phyloP scores from a whole-genome alignment of 1,140 invertebrate genomes.

The Megalopta genalis region DNA sequence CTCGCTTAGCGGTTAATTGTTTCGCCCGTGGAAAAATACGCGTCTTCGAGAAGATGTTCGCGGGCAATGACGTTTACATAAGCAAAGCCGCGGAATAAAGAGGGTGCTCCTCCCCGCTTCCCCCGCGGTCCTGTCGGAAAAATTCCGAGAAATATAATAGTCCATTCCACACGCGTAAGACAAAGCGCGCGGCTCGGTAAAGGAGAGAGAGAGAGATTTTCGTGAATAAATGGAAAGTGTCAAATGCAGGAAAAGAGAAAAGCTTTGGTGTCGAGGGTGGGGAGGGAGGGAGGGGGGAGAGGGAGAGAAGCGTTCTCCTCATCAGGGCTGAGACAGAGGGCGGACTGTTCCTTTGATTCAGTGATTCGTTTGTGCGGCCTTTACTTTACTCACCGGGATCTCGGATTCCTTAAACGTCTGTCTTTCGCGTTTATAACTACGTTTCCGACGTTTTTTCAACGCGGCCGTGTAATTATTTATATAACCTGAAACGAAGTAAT shows the following conservation, averaged over 20 bases:
- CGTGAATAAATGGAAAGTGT: constrained; percentile 37
- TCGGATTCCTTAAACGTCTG: not conserved
- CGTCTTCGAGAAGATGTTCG: not conserved
- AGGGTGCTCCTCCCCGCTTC: too few species aligned
- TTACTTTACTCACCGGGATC: constrained; percentile 1
- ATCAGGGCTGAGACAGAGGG: constrained; percentile 28
- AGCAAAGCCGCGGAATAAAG: not conserved
- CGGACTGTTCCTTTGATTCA: constrained; percentile 23
- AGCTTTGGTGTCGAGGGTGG: constrained; percentile 16
- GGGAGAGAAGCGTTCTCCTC: constrained; percentile 33
- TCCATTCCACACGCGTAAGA: not conserved
- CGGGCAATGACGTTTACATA: not conserved
- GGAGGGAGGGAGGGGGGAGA: too few species aligned
- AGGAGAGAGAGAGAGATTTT: constrained; percentile 11
- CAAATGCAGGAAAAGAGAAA: constrained; percentile 31
- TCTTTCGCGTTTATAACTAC: not conserved
- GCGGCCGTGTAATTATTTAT: not conserved
- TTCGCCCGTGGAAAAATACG: not conserved
- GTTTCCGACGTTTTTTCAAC: not conserved
- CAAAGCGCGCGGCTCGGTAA: constrained; percentile 6
- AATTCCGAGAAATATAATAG: constrained; percentile 2
- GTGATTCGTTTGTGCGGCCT: constrained; percentile 23
- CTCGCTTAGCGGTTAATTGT: too few species aligned
- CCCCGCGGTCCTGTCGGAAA: not conserved
- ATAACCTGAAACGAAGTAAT: not conserved